Evolutionary conservation across 2,113 vertebrate species (phyloP), one percentile per base, ranked within the genome.

Genomic region (Spheniscus mendiculus): DNA sequence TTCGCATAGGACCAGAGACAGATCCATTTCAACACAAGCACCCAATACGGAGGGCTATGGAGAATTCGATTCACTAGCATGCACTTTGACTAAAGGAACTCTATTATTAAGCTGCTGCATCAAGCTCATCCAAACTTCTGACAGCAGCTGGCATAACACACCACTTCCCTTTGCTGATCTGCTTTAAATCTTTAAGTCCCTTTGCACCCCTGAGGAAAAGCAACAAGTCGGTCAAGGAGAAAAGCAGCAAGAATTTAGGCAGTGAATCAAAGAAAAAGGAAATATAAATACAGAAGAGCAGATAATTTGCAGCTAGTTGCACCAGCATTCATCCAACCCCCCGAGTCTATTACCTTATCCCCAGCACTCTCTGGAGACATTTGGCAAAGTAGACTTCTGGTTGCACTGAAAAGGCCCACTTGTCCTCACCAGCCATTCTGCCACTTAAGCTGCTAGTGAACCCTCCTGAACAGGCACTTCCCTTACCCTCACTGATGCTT

Each of bases 211-310:
- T 9, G 7, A 85, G 95, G 85, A 95, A 97, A 97, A 90, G 56
- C 50, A n/a, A 87, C 78, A 59, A 76, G 79, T 38, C 9, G 10
- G 81, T 91, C 86, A 97, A 87, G 83, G 70, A 85, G 90, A 93
- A 94, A 93, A 93, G 70, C 72, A 92, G 69, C 20, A 61, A 95
- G 66, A 84, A 82, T 76, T 89, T 87, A 96, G 88, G 80, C 97
- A 97, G 53, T 45, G 53, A 89, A 91, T 91, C 55, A 94, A 95
- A 96, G 58, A 53, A 93, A 93, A 71, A 74, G 84, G 65, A 96
- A 97, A 94, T 76, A 69, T 25, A 87, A 96, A 91, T 17, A 78
- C 53, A 83, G 79, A 81, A 82, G 61, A 85, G 13, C 61, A 90
- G 66, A 49, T 44, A 26, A 90, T n/a, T 80, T 58, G 22, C 87